phyloP scores from a whole-genome alignment of 2,113 vertebrate genomes.

The Phylloscopus trochiloides region DNA sequence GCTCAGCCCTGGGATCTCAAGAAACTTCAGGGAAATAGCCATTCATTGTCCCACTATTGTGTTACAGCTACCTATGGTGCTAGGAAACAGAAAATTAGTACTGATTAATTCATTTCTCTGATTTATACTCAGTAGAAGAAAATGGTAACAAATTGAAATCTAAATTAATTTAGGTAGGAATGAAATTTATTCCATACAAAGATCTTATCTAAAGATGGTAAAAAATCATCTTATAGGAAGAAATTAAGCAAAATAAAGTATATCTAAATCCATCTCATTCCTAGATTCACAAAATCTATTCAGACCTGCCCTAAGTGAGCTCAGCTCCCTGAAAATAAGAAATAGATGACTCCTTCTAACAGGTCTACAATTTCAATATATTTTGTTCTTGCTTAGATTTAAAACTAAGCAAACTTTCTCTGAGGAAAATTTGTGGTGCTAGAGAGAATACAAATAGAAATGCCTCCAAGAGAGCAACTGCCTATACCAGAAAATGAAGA shows the following conservation, averaged over 20 bases:
- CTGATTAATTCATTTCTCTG: background rate
- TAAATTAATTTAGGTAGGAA: background rate
- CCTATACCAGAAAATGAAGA: background rate
- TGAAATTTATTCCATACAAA: background rate
- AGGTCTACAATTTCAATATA: background rate
- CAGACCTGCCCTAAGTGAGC: background rate
- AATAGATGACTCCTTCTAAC: background rate
- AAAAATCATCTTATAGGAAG: background rate
- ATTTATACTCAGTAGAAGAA: background rate
- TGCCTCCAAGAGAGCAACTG: background rate
- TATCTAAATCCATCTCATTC: background rate
- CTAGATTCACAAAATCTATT: background rate
- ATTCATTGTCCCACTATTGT: background rate
- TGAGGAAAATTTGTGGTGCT: background rate
- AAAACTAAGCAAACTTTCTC: background rate
- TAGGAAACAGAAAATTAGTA: background rate
- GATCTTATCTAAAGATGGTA: background rate
- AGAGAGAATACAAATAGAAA: background rate
- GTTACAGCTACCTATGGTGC: background rate
- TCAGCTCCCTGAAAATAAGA: background rate
- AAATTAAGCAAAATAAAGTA: background rate
- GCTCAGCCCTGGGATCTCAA: background rate
- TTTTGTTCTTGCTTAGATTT: background rate
- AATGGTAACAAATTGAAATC: background rate
- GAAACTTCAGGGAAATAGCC: slow-evolving; percentile 1